Evolutionary conservation across 2,113 vertebrate genomes (phyloP).

Genomic region (Thunnus thynnus): DNA sequence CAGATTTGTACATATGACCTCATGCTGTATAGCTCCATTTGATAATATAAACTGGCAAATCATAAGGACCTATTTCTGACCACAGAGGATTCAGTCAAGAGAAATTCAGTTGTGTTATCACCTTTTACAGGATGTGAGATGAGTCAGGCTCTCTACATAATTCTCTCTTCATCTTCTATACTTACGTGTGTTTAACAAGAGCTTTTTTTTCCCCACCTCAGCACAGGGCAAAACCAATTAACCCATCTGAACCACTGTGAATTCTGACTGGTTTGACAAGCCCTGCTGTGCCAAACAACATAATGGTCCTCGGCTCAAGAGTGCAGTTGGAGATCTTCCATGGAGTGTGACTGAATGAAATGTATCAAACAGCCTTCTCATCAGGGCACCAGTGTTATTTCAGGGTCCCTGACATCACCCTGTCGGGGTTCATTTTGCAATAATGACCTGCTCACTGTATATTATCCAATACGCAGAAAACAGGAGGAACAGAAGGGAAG

Average conservation of each 20-base stretch:
- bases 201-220: neutral
- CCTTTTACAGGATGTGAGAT: neutral
- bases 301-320: slow-evolving; percentile 33
- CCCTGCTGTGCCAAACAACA: slow-evolving; percentile 16
- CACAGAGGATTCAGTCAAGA: slow-evolving; percentile 7
- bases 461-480: neutral
- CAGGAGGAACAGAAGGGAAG: neutral
- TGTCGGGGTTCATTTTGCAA: no score
- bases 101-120: neutral
- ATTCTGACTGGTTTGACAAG: slow-evolving; percentile 27
- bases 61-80: neutral
- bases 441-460: no score
- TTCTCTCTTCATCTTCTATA: neutral
- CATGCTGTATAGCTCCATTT: no score
- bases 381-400: neutral
- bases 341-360: slow-evolving; percentile 2
- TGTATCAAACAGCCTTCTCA: neutral
- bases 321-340: slow-evolving; percentile 28
- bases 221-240: slow-evolving; percentile 34
- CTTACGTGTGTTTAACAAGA: neutral
- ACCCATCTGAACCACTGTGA: slow-evolving; percentile 26
- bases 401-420: no score
- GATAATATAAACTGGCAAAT: no score
- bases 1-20: no score
- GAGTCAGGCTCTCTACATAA: neutral